Evolutionary conservation across 2,113 vertebrate genomes (phyloP), one percentile per base, ranked within the genome.

Genomic region (Cacatua alba): DNA sequence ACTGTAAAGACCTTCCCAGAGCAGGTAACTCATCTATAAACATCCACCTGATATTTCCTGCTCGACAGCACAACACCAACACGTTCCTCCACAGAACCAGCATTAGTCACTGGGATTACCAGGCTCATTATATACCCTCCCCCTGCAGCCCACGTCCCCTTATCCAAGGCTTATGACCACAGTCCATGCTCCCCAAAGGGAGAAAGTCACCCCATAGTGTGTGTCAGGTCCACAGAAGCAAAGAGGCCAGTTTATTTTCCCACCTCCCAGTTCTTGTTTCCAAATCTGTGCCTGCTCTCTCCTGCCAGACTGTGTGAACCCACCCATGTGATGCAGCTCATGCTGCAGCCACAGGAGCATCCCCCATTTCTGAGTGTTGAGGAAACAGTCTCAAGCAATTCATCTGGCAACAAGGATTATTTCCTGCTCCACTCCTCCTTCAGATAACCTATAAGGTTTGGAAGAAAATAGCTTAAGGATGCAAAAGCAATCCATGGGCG

Each of bases 31-130:
- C 74, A 95, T 81, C 51, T 80, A 19, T 64, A 70, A 92, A 41
- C 84, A 86, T 43, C 41, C 86, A 92, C 12, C 92, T 88, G 78
- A 79, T 46, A 88, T 86, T 94, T 97, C 94, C 94, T 94, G 90
- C 88, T 97, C 25, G 13, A 94, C 88, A 75, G 74, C 76, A 82
- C 94, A 85, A 86, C 92, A 14, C 95, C 11, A 37, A 48, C 86
- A 78, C 10, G 91, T 9, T 78, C 77, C 74, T 77, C 41, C 28
- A 3, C 52, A 64, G 23, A n/a, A 44, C 15, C 72, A 69, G 35
- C 65, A 15, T 91, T 39, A 93, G 65, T 95, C 90, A 92, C 4
- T 48, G 86, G 64, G 46, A 76, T 15, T 33, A 83, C 79, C 48
- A 21, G 57, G 13, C 80, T 76, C 41, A 1, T 28, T 8, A 28